phyloP scores from a whole-genome alignment of 35 echinoderm and acorn worm genomes.

The Anneissia japonica region DNA sequence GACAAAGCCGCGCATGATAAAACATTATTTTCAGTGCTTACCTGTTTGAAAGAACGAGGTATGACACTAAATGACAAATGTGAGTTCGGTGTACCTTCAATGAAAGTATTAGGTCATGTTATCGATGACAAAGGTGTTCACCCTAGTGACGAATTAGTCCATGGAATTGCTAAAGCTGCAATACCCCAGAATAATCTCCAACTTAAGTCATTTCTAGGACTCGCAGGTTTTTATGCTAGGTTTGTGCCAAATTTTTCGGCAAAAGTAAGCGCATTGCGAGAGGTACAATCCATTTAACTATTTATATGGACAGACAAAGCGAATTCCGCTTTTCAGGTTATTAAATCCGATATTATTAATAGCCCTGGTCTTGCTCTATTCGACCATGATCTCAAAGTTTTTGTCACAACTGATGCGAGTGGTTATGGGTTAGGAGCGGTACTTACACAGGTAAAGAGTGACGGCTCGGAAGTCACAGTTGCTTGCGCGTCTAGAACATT shows the following conservation, averaged over 20 bases:
- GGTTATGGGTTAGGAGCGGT: conserved; percentile 46
- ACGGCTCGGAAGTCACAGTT: conserved; percentile 31
- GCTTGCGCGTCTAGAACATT: conserved; percentile 49
- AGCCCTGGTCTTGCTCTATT: conserved; percentile 17
- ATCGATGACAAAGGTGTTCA: not conserved
- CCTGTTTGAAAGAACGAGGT: not conserved
- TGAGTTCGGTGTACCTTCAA: not conserved
- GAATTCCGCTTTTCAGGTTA: not conserved
- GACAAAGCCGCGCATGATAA: conserved; percentile 5
- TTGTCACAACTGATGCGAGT: conserved; percentile 43
- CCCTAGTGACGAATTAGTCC: not conserved
- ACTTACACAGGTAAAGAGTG: conserved; percentile 21
- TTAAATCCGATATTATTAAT: conserved; percentile 1
- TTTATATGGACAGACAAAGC: not conserved
- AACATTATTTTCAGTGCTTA: not conserved
- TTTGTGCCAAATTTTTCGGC: not conserved
- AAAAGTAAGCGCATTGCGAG: not conserved
- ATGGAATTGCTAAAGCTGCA: not conserved
- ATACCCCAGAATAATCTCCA: not conserved
- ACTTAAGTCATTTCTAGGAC: conserved; percentile 1
- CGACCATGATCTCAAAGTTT: conserved; percentile 2
- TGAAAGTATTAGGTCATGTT: conserved; percentile 13
- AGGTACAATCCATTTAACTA: not conserved
- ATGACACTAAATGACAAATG: conserved; percentile 25
- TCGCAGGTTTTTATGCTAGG: conserved; percentile 6